These are phyloP conservation scores for Centropristis striata DNA, from an alignment of 2,113 vertebrate species.

Conservation along the genomic window DNA sequence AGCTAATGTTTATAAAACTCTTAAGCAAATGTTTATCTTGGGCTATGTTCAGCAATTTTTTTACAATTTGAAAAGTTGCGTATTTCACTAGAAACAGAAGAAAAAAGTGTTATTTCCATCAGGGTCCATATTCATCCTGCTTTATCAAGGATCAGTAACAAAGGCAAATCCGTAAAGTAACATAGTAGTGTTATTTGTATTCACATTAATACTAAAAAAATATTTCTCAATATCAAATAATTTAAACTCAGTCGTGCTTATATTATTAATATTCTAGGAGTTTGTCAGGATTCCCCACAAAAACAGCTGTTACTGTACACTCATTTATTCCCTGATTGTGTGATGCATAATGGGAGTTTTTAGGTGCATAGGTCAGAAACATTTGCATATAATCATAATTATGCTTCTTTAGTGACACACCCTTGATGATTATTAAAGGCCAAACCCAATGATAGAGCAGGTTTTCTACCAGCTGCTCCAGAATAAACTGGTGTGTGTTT, in stretches of 20 bases:
- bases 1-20: background rate
- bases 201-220: no score
- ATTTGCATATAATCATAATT: background rate
- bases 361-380: background rate
- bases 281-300: background rate
- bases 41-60: background rate
- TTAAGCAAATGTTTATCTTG: background rate
- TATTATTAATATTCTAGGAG: no score
- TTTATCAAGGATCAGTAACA: background rate
- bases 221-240: background rate
- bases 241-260: no score
- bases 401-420: background rate
- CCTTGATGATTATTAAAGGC: background rate
- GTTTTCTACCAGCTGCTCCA: background rate
- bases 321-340: background rate
- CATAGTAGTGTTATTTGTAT: background rate
- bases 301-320: conserved; percentile 7
- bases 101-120: background rate
- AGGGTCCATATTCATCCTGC: background rate
- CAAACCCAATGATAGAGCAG: background rate
- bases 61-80: background rate
- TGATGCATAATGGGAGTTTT: background rate
- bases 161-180: background rate
- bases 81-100: background rate
- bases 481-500: background rate